Percentiles rank a stretch among this genome's conserved stretches.
phyloP scores from a whole-genome alignment of 2,888 invertebrate genomes.

The Ligdia adustata region DNA sequence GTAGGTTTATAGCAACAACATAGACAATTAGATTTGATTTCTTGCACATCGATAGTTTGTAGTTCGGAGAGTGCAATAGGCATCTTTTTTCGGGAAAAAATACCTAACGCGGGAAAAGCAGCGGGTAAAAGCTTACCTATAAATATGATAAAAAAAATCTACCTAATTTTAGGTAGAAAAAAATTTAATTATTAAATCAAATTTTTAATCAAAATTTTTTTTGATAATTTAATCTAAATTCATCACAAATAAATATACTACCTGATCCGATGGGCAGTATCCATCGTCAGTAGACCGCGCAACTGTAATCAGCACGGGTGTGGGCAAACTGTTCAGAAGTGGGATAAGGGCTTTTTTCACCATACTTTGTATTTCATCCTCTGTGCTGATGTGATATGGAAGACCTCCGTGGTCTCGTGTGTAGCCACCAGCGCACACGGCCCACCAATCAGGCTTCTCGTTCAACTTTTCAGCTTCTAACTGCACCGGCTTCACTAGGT shows the following conservation, averaged over 20 bases:
- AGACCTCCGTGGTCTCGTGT: slow-evolving; percentile 94
- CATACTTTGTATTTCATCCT: slow-evolving; percentile 86
- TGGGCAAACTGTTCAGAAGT: slow-evolving; percentile 84
- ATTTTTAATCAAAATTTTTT: no score
- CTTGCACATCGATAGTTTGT: no score
- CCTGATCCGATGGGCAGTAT: slow-evolving; percentile 92
- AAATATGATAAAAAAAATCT: no score
- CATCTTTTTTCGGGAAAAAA: no score
- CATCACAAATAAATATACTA: slow-evolving; percentile 38
- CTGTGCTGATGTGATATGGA: slow-evolving; percentile 91
- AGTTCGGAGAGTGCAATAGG: no score
- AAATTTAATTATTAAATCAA: no score
- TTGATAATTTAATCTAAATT: no score
- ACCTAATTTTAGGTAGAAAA: no score
- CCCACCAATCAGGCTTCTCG: slow-evolving; percentile 89
- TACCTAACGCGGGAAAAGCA: no score
- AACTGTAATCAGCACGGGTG: slow-evolving; percentile 88
- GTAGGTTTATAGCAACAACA: no score
- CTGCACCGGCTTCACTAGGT: slow-evolving; percentile 75
- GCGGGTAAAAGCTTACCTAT: no score
- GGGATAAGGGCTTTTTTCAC: slow-evolving; percentile 83
- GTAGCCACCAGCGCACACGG: slow-evolving; percentile 94
- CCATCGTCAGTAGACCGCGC: slow-evolving; percentile 94
- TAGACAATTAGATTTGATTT: no score
- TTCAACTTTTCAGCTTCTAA: slow-evolving; percentile 81